Percentiles rank a stretch among this genome's conserved stretches.
Evolutionary conservation across 2,113 vertebrate genomes (phyloP).

Genomic region (Natator depressus): DNA sequence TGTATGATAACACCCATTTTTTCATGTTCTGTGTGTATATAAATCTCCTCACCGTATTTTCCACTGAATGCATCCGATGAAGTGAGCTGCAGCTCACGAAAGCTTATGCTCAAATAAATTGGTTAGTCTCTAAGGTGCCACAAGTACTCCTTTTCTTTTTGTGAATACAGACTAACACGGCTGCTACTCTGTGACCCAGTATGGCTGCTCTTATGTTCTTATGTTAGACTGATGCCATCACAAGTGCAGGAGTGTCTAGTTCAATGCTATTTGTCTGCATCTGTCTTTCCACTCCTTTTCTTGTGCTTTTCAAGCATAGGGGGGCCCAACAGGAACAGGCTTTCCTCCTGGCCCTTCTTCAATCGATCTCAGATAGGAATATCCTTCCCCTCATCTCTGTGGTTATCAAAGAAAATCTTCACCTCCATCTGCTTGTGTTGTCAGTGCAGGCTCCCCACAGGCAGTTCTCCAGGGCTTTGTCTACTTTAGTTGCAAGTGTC

Average conservation of each 20-base stretch:
- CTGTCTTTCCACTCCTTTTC: neutral
- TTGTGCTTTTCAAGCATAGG: neutral
- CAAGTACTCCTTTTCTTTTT: too few species aligned
- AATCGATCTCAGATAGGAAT: neutral
- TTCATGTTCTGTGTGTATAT: too few species aligned
- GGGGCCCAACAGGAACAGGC: neutral
- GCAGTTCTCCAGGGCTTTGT: neutral
- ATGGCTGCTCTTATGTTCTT: too few species aligned
- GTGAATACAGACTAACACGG: too few species aligned
- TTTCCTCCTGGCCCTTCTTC: neutral
- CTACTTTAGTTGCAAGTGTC: neutral
- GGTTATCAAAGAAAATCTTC: accelerated
- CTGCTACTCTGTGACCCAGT: too few species aligned
- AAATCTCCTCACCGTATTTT: too few species aligned
- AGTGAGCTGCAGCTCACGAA: too few species aligned
- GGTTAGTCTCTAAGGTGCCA: too few species aligned
- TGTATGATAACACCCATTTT: too few species aligned
- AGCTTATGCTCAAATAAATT: too few species aligned
- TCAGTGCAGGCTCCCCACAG: neutral
- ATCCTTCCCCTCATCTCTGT: neutral
- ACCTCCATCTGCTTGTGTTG: neutral
- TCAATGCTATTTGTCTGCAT: neutral
- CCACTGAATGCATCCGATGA: too few species aligned
- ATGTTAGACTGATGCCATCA: neutral
- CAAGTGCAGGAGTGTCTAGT: accelerated